Evolutionary conservation across 2,888 invertebrate genomes (phyloP).

Genomic region (Patella pellucida): DNA sequence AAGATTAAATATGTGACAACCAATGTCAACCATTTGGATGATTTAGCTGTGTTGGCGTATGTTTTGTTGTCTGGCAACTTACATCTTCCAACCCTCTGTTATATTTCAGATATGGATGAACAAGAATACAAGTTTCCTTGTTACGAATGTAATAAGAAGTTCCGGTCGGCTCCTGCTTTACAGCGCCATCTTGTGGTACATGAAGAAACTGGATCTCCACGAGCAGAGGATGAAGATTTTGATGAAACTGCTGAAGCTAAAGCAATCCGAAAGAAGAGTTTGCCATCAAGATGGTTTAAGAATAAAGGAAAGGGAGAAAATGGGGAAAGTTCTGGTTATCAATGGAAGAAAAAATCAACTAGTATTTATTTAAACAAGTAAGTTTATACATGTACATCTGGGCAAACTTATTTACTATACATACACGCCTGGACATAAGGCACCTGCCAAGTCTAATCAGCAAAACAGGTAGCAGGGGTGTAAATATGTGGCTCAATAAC

Average conservation of each 20-base stretch:
- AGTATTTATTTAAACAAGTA: constrained; percentile 67
- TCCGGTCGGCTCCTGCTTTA: constrained; percentile 75
- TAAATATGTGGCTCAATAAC: too few relatives aligned
- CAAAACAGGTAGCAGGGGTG: too few relatives aligned
- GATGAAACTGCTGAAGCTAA: constrained; percentile 16
- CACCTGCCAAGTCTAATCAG: too few relatives aligned
- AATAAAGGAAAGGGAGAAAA: constrained; percentile 24
- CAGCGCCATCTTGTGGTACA: constrained; percentile 75
- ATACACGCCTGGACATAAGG: too few relatives aligned
- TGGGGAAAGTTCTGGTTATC: constrained; percentile 39
- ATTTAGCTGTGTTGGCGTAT: too few relatives aligned
- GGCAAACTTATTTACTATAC: not conserved
- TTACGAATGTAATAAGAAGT: constrained; percentile 77
- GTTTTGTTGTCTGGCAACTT: not conserved
- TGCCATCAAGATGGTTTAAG: constrained; percentile 12
- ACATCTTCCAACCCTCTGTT: constrained; percentile 19
- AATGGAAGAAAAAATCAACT: constrained; percentile 69
- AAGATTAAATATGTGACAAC: too few relatives aligned
- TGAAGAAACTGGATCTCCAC: constrained; percentile 31
- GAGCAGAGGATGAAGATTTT: constrained; percentile 25
- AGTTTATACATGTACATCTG: constrained; percentile 30
- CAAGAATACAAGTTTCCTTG: constrained; percentile 75
- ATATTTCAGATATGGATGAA: constrained; percentile 52
- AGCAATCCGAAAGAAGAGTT: constrained; percentile 14
- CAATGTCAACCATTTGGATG: too few relatives aligned